Conservation (phyloP, 1,140 invertebrate species). For the Drosophila kanapiae region DNA sequence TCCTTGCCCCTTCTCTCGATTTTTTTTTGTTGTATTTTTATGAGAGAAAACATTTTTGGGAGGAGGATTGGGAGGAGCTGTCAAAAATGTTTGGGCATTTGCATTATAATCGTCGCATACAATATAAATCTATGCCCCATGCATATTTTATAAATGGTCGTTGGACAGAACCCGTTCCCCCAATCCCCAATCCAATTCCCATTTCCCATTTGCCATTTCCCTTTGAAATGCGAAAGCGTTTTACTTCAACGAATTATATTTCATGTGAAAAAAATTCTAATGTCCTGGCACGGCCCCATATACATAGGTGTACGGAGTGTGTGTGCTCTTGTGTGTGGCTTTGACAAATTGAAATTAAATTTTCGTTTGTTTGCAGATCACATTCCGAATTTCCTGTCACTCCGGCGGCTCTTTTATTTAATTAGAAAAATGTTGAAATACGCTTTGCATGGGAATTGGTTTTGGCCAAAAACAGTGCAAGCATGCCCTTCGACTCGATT, state of each 20-base stretch:
- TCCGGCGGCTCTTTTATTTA: slow-evolving; percentile 49
- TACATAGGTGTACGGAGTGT: slow-evolving; percentile 29
- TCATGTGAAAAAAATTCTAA: slow-evolving; percentile 75
- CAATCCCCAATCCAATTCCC: slow-evolving; percentile 16
- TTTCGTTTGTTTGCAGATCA: slow-evolving; percentile 60
- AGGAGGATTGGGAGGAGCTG: slow-evolving; percentile 38
- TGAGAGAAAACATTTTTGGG: slow-evolving; percentile 45
- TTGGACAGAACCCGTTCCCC: slow-evolving; percentile 17
- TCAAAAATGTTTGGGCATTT: slow-evolving; percentile 75
- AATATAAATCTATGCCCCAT: slow-evolving; percentile 75
- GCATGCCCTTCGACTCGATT: slow-evolving; percentile 39
- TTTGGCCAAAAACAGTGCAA: slow-evolving; percentile 30
- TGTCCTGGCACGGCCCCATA: slow-evolving; percentile 27
- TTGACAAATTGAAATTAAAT: slow-evolving; percentile 70
- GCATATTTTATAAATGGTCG: slow-evolving; percentile 68
- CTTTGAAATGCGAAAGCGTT: slow-evolving; percentile 50
- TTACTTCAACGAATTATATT: slow-evolving; percentile 67
- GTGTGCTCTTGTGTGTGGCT: slow-evolving; percentile 37
- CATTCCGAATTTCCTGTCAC: slow-evolving; percentile 49
- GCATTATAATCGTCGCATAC: slow-evolving; percentile 76
- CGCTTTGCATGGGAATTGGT: slow-evolving; percentile 26
- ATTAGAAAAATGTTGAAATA: slow-evolving; percentile 58
- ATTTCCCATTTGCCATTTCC: slow-evolving; percentile 19
- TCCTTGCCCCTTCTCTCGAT: background rate
- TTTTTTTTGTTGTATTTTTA: slow-evolving; percentile 11